Evolutionary conservation across 2,888 invertebrate genomes (phyloP), one percentile per base, ranked within the genome.

Genomic region (Agrotis ipsilon): DNA sequence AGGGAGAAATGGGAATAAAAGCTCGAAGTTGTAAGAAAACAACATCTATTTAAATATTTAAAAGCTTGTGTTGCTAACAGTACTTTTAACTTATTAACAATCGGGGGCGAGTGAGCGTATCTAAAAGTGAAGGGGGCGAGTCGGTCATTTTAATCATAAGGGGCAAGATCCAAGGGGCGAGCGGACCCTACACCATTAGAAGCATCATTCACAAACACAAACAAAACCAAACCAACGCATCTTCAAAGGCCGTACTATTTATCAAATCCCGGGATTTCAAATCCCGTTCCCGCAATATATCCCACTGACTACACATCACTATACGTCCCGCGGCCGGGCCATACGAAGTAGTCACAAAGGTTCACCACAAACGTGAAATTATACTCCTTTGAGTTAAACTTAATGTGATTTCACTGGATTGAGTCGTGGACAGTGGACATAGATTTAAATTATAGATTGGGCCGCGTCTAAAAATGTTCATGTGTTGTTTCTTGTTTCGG

Each of bases 311-410:
- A 48, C 48, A 55, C 74, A 80, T 68, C 77, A 73, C 72, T 75
- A 71, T 43, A 70, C 32, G 59, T 59, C 48, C 74, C 57, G 69
- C 61, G 79, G 63, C 72, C 39, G 67, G 63, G 21, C 16, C 51
- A n/a, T 19, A 32, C 73, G 16, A n/a, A 72, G 52, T 68, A 79
- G 78, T 75, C 79, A 68, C 75, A 77, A 78, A 78, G 73, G 60
- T 55, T 64, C 32, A 32, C 81, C 81, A 59, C 83, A 81, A 83
- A 83, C 68, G 80, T 77, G 71, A 81, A 83, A 83, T 81, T 75
- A 73, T 77, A 57, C 51, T 68, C 83, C 83, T 83, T 83, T 83
- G 83, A 83, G 80, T 77, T 80, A 81, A 83, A 83, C 77, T 81
- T 83, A 70, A 81, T 59, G 69, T 68, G 75, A 80, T 83, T 75